Conservation (phyloP, 2,888 invertebrate species). For the Tupiocoris notatus region DNA sequence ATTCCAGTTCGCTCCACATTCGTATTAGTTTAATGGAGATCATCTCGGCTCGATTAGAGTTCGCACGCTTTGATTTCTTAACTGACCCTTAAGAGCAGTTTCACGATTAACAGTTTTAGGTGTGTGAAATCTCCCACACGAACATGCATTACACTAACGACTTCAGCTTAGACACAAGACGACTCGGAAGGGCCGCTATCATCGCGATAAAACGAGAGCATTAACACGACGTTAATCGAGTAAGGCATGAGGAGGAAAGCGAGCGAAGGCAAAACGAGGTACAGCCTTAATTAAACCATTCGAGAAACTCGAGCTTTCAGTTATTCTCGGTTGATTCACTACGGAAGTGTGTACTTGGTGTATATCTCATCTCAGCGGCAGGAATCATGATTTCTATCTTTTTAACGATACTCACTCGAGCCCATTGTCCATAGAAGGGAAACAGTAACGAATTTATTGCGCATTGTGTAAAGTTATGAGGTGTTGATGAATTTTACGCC, state of each 20-base stretch:
- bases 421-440: background rate
- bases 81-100: background rate
- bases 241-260: constrained; percentile 1
- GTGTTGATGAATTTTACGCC: background rate
- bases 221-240: constrained; percentile 21
- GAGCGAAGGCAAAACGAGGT: too few species aligned
- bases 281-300: constrained; percentile 35
- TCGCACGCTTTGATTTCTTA: constrained; percentile 3
- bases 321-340: constrained; percentile 21
- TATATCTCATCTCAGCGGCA: constrained; percentile 2
- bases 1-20: background rate
- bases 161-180: background rate
- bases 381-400: background rate
- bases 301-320: background rate
- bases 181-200: constrained; percentile 10
- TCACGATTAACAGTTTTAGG: constrained; percentile 16
- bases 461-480: background rate
- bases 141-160: constrained; percentile 19
- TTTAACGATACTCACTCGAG: background rate
- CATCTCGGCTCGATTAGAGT: background rate
- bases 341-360: constrained; percentile 31
- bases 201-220: constrained; percentile 24
- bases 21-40: background rate
- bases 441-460: background rate
- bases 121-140: constrained; percentile 37